Base-by-base conservation (phyloP, 2,113 vertebrate genomes). In the Arothron firmamentum region DNA sequence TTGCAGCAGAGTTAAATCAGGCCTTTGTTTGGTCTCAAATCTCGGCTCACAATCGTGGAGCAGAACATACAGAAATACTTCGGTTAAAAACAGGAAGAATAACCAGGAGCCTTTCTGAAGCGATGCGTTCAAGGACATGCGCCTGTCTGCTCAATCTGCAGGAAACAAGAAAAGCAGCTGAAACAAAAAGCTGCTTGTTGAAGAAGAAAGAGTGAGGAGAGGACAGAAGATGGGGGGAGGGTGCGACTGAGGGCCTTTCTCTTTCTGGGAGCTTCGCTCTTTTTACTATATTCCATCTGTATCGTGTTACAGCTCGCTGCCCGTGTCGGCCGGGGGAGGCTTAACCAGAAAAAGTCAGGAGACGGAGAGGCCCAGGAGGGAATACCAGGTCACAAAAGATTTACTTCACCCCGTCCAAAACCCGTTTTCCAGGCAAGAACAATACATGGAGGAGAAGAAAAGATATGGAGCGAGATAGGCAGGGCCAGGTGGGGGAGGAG, bases 381-480 rank as follows among this genome's bases (percentile, higher is more conserved):
- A 81, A 80, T 83, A 78, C 9, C 59, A 50, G 84, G 85, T 85
- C 75, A 87, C 78, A 79, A 82, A 85, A 84, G 82, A 89, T 90
- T 90, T 82, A 84, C 87, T 87, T 86, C 76, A 80, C 61, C 62
- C 43, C 53, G 70, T 83, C 79, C 78, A 82, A 61, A 81, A 85
- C 76, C 66, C 55, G 74, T 82, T 87, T 83, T 82, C 85, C 67
- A 79, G 75, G 73, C 78, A 67, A 77, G 78, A 87, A 89, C 79
- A 88, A 85, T 73, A 34, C 64, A 67, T 47, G 61, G 52, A 38
- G 58, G 76, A 72, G 70, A 75, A 71, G 67, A 75, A 77, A 75
- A 71, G 67, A 75, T 76, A 83, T 64, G 62, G 53, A 71, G 49
- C 13, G 10, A 68, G 72, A 74, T 76, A 72, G 60, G 59, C 59